Percentiles rank a stretch among this genome's conserved stretches.
Conservation (phyloP, 2,888 invertebrate genomes). For the Macrophya annulata region DNA sequence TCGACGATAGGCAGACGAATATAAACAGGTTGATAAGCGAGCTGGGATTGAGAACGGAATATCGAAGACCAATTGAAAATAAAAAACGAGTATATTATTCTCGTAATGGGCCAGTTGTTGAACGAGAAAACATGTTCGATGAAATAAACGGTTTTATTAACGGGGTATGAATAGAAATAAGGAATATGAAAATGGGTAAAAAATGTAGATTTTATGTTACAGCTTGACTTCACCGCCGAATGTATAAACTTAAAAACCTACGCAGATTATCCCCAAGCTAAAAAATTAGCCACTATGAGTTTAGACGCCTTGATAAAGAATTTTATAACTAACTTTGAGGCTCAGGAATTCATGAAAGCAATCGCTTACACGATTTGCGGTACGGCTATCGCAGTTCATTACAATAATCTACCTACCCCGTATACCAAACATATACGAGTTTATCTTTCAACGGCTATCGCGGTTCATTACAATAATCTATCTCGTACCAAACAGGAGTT, state of each 20-base stretch:
- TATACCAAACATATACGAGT: neutral
- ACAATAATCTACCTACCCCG: neutral
- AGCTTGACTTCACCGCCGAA: constrained; percentile 35
- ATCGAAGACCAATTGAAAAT: constrained; percentile 27
- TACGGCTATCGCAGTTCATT: constrained; percentile 57
- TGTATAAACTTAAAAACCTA: constrained; percentile 56
- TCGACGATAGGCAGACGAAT: constrained; percentile 43
- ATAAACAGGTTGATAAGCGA: constrained; percentile 45
- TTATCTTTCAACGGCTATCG: neutral
- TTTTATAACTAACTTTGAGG: constrained; percentile 61
- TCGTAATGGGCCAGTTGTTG: constrained; percentile 15
- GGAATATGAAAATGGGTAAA: neutral
- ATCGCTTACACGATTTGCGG: constrained; percentile 68
- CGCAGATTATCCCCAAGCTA: constrained; percentile 55
- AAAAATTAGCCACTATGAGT: constrained; percentile 64
- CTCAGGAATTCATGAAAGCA: constrained; percentile 66
- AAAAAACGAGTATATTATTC: constrained; percentile 40
- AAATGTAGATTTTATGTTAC: constrained; percentile 14
- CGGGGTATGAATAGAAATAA: constrained; percentile 17
- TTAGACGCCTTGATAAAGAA: constrained; percentile 62
- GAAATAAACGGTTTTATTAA: constrained; percentile 32
- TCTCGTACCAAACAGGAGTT: neutral
- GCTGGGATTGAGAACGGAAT: constrained; percentile 17
- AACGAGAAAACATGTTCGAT: constrained; percentile 9
- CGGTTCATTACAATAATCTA: constrained; percentile 9